These are phyloP conservation scores for Muscidifurax raptorellus DNA, from an alignment of 1,140 invertebrate genomes.

Conservation along the genomic window DNA sequence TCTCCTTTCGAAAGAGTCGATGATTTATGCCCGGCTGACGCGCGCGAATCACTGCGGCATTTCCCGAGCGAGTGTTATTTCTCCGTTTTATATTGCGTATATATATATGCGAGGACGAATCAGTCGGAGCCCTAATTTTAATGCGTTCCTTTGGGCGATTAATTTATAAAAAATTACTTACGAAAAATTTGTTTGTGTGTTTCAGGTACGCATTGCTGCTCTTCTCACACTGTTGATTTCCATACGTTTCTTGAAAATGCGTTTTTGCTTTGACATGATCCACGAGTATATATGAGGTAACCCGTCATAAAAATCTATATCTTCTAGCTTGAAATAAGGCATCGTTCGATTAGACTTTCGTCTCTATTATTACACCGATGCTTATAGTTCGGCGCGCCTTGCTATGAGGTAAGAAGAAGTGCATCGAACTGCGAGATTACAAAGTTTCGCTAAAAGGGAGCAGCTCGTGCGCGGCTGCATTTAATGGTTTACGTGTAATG, in stretches of 20 bases:
- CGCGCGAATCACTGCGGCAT: not conserved
- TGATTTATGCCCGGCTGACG: conserved; percentile 28
- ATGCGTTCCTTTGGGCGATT: not conserved
- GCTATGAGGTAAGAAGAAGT: not conserved
- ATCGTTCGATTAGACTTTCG: no score
- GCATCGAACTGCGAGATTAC: conserved; percentile 32
- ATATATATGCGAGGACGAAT: not conserved
- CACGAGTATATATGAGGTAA: no score
- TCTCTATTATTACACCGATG: no score
- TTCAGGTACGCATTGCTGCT: no score
- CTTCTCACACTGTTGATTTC: no score
- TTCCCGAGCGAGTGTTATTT: not conserved
- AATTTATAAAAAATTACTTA: not conserved
- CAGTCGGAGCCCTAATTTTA: not conserved
- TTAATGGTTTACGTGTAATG: conserved; percentile 39
- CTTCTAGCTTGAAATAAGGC: no score
- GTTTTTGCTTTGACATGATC: no score
- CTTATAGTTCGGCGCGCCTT: no score
- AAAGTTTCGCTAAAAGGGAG: conserved; percentile 11
- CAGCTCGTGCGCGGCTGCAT: conserved; percentile 9
- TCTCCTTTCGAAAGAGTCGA: not conserved
- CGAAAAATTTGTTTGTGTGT: no score
- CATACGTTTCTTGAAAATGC: no score
- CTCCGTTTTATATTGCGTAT: not conserved
- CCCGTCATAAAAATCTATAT: no score